Evolutionary conservation across 2,113 vertebrate genomes (phyloP).

Genomic region (Sus scrofa): DNA sequence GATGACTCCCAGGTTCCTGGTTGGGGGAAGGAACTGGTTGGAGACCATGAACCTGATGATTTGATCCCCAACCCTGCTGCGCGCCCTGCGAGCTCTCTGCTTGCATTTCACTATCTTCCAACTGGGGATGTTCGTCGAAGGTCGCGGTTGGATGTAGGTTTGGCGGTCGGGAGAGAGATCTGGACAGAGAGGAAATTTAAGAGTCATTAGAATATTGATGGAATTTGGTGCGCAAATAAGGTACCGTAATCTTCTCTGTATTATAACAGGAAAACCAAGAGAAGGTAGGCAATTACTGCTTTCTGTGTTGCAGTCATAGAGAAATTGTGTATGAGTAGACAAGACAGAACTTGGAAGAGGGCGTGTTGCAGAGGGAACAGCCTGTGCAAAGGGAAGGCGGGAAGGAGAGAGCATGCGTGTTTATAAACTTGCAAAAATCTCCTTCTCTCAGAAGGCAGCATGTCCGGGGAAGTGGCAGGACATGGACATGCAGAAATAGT

Average conservation of each 20-base stretch:
- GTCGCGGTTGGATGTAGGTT: neutral
- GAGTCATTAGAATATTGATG: neutral
- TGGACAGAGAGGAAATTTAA: neutral
- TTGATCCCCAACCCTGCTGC: neutral
- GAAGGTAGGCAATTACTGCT: neutral
- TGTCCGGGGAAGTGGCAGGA: neutral
- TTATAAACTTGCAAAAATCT: neutral
- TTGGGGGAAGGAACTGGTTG: neutral
- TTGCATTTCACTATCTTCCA: neutral
- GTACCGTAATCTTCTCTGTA: neutral
- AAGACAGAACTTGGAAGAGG: neutral
- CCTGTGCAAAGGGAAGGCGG: neutral
- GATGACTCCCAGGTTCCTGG: neutral
- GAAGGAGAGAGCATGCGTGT: neutral
- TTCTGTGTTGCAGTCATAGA: neutral
- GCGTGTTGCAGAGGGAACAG: neutral
- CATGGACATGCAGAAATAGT: neutral
- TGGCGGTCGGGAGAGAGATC: neutral
- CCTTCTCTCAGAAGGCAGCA: neutral
- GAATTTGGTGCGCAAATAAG: neutral
- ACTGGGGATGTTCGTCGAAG: neutral
- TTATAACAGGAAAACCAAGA: neutral
- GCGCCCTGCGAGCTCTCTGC: neutral
- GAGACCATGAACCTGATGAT: neutral
- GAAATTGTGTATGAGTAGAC: neutral